Base-by-base conservation (phyloP, 2,113 vertebrate genomes). In the Silurus asotus region DNA sequence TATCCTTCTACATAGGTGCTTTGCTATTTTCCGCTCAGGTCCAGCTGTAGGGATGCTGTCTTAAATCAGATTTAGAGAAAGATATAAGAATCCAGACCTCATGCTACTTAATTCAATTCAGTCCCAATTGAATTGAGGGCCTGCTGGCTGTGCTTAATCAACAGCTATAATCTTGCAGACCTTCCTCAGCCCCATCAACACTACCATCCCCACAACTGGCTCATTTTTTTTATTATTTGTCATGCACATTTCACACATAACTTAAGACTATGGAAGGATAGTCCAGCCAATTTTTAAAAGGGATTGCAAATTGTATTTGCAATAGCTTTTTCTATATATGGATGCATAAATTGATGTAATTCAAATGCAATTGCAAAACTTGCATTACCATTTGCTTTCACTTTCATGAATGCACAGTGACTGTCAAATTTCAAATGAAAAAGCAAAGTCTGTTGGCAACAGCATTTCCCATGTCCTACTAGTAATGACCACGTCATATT, bases 61-160 rank as follows among this genome's bases (percentile, higher is more conserved):
- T 86, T 91, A 93, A 95, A 95, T 95, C 90, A 8, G 92, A 94
- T 94, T 95, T 93, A 90, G 89, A 85, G 88, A 87, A 86, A 91
- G 92, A 92, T 92, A 91, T 86, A 86, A 93, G 92, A 90, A 91
- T 76, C 92, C 92, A 92, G 93, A 92, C 92, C 93, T 94, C 93
- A 94, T 84, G 92, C 90, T 55, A 88, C 78, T 85, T 95, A 94
- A 95, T 93, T 93, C 79, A 94, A 94, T 94, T 95, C 89, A 59
- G 79, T 87, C 88, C 64, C 89, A 94, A 93, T 93, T 93, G 87
- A 94, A 94, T 95, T 93, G 91, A 93, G 91, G 88, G 28, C 82
- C 84, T 58, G 55, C 87, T 92, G 89, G 90, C 91, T 90, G 89
- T 86, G 89, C 90, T 90, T 90, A 92, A 90, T 94, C 88, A 93